phyloP scores from a whole-genome alignment of 2,888 invertebrate species.

The Melolontha melolontha region DNA sequence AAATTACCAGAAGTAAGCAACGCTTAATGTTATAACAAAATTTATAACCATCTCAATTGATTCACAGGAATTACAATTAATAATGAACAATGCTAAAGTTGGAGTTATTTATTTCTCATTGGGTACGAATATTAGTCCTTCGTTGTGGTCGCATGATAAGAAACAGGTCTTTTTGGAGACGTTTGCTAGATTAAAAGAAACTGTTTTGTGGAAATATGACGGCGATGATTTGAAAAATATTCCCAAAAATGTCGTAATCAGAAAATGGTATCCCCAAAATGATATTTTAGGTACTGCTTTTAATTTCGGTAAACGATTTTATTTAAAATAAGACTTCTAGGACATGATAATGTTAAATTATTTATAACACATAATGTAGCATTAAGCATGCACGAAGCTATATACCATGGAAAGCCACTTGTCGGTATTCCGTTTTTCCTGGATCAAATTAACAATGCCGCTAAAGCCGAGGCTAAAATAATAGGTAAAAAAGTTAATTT shows the following conservation, averaged over 20 bases:
- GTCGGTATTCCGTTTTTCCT: no score
- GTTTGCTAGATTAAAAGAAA: conserved; percentile 58
- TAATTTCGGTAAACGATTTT: no score
- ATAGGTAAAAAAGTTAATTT: no score
- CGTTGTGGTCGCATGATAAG: conserved; percentile 49
- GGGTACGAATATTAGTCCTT: conserved; percentile 57
- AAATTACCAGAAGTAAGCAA: conserved; percentile 54
- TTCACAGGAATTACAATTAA: conserved; percentile 45
- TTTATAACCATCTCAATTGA: not conserved
- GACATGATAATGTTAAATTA: no score
- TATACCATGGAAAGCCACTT: no score
- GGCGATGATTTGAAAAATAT: conserved; percentile 52
- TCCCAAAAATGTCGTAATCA: conserved; percentile 58
- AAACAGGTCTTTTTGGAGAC: conserved; percentile 53
- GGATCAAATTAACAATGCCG: no score
- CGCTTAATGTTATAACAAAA: not conserved
- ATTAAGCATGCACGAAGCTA: no score
- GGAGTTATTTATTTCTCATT: conserved; percentile 61
- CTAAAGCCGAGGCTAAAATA: no score
- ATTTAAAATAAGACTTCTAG: no score
- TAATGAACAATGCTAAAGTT: conserved; percentile 54
- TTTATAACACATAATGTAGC: no score
- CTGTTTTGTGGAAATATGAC: conserved; percentile 61
- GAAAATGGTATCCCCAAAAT: conserved; percentile 61
- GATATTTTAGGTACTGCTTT: conserved; percentile 55